These are phyloP conservation scores for Trogon melanurus DNA, from an alignment of 2,113 vertebrate genomes.

Conservation along the genomic window DNA sequence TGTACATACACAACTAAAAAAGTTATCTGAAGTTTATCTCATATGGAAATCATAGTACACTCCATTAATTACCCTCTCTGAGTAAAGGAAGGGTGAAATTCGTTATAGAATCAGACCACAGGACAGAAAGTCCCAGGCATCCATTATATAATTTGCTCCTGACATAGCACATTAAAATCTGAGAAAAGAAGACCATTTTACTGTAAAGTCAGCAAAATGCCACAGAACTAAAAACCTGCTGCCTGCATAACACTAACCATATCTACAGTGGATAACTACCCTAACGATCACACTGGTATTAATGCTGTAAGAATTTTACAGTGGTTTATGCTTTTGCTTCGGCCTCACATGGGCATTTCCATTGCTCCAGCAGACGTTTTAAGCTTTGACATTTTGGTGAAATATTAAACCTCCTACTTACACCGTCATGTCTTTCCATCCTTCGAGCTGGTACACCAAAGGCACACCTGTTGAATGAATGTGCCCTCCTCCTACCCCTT, in stretches of 20 bases:
- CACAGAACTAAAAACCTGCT: slow-evolving; percentile 60
- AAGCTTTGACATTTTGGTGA: slow-evolving; percentile 23
- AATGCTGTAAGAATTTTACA: neutral
- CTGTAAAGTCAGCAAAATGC: slow-evolving; percentile 80
- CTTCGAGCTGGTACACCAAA: neutral
- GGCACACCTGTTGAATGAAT: neutral
- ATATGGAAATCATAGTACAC: slow-evolving; percentile 71
- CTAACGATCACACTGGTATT: neutral
- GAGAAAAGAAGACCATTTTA: slow-evolving; percentile 73
- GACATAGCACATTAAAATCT: slow-evolving; percentile 81
- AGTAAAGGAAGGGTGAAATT: slow-evolving; percentile 73
- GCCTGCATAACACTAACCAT: slow-evolving; percentile 61
- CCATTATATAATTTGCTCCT: slow-evolving; percentile 79
- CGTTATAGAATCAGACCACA: slow-evolving; percentile 78
- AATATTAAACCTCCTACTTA: slow-evolving; percentile 45
- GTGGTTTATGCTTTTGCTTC: neutral
- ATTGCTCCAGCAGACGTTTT: neutral
- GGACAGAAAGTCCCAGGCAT: slow-evolving; percentile 74
- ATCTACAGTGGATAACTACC: slow-evolving; percentile 33
- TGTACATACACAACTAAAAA: slow-evolving; percentile 39
- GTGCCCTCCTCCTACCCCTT: neutral
- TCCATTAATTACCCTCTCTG: slow-evolving; percentile 80
- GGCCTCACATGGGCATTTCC: neutral
- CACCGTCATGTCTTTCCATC: neutral
- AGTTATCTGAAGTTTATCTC: slow-evolving; percentile 59